Evolutionary conservation across 2,113 vertebrate species (phyloP).

Genomic region (Cynoglossus semilaevis): DNA sequence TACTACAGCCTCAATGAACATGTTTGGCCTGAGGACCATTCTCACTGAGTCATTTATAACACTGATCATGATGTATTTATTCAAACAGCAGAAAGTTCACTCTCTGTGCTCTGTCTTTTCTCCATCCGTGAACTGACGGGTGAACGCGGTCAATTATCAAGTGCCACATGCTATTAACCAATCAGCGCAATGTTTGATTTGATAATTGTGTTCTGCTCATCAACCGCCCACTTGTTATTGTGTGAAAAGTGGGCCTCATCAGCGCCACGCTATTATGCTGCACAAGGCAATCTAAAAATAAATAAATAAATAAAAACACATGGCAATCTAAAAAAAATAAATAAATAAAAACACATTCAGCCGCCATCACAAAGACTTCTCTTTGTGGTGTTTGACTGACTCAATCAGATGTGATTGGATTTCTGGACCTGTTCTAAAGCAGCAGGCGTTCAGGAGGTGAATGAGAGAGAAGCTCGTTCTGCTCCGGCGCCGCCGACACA

Average conservation of each 20-base stretch:
- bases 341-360: conserved; percentile 2
- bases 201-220: conserved; percentile 38
- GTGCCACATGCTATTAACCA: conserved; percentile 23
- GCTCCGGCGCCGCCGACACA: conserved; percentile 19
- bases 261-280: conserved; percentile 34
- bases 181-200: conserved; percentile 31
- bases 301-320: too few species aligned
- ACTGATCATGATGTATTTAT: too few species aligned
- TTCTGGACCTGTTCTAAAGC: conserved; percentile 8
- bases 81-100: neutral
- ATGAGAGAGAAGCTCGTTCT: conserved; percentile 6
- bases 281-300: conserved; percentile 20
- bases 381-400: conserved; percentile 22
- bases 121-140: neutral
- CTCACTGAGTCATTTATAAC: too few species aligned
- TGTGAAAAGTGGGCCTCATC: conserved; percentile 35
- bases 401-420: conserved; percentile 27
- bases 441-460: conserved; percentile 10
- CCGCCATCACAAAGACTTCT: conserved; percentile 28
- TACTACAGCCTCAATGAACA: too few species aligned
- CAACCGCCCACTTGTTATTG: conserved; percentile 34
- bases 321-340: conserved; percentile 21
- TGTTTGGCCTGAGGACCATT: too few species aligned
- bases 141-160: conserved; percentile 31
- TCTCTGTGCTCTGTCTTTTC: conserved; percentile 3